Evolutionary conservation across 2,113 vertebrate species (phyloP).

Genomic region (Oncorhynchus nerka): DNA sequence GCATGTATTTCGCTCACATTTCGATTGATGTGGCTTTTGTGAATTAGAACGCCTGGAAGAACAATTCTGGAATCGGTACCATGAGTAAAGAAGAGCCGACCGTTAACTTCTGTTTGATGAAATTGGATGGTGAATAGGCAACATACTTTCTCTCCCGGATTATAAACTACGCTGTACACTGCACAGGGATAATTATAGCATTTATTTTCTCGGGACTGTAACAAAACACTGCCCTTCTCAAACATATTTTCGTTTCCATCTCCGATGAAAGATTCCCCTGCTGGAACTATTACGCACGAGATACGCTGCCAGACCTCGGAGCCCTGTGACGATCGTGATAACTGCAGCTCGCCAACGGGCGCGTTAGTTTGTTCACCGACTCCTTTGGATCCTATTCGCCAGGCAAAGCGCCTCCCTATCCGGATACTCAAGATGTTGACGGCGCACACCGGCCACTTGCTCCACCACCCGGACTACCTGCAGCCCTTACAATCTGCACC

Average conservation of each 20-base stretch:
- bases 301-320: conserved; percentile 44
- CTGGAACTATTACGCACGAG: conserved; percentile 74
- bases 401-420: conserved; percentile 86
- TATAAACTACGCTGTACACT: conserved; percentile 18
- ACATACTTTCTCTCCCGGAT: conserved; percentile 36
- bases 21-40: background rate
- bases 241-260: conserved; percentile 56
- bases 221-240: conserved; percentile 23
- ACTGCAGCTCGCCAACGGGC: conserved; percentile 53
- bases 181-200: background rate
- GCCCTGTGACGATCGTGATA: conserved; percentile 39
- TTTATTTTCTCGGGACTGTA: conserved; percentile 10
- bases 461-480: conserved; percentile 92
- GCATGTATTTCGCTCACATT: no score
- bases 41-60: conserved; percentile 24
- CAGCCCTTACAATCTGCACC: conserved; percentile 90
- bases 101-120: background rate
- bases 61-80: conserved; percentile 47
- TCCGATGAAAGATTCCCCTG: conserved; percentile 82
- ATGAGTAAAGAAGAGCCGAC: conserved; percentile 42
- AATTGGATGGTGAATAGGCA: conserved; percentile 6
- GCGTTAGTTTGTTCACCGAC: conserved; percentile 68
- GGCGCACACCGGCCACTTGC: conserved; percentile 87
- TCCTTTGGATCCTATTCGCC: conserved; percentile 83
- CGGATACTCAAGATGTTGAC: conserved; percentile 90